phyloP scores from a whole-genome alignment of 2,113 vertebrate genomes.

The Cyprinodon variegatus region DNA sequence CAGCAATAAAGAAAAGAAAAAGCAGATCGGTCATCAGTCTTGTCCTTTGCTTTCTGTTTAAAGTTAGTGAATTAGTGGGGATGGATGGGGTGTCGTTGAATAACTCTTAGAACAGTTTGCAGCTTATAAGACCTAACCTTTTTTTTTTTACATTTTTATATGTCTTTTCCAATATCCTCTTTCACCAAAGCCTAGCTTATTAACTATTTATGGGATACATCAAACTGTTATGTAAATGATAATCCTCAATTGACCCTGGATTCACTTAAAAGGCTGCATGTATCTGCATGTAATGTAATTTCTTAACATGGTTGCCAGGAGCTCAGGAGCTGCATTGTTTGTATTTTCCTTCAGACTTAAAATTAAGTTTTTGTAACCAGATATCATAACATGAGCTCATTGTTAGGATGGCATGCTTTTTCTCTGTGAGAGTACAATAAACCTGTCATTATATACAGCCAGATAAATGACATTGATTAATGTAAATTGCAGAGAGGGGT shows the following conservation, averaged over 20 bases:
- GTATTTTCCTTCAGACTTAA: not conserved
- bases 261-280: conserved; percentile 23
- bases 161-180: conserved; percentile 25
- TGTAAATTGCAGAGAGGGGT: too few species aligned
- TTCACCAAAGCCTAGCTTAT: conserved; percentile 24
- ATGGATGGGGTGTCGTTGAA: conserved; percentile 46
- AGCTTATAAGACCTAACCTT: conserved; percentile 45
- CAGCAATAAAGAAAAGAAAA: conserved; percentile 42
- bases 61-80: conserved; percentile 55
- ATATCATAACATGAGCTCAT: not conserved
- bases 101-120: conserved; percentile 53
- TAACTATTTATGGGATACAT: conserved; percentile 24
- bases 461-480: too few species aligned
- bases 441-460: too few species aligned
- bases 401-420: not conserved
- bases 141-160: conserved; percentile 4
- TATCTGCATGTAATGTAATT: conserved; percentile 14
- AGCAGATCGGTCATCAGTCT: conserved; percentile 38
- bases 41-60: conserved; percentile 57
- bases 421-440: not conserved
- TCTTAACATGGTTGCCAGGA: conserved; percentile 4
- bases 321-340: not conserved
- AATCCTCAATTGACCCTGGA: conserved; percentile 10
- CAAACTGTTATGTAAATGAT: conserved; percentile 16
- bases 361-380: not conserved